These are phyloP conservation scores for Labroides dimidiatus DNA, from an alignment of 2,797 vertebrate genomes.

Conservation along the genomic window DNA sequence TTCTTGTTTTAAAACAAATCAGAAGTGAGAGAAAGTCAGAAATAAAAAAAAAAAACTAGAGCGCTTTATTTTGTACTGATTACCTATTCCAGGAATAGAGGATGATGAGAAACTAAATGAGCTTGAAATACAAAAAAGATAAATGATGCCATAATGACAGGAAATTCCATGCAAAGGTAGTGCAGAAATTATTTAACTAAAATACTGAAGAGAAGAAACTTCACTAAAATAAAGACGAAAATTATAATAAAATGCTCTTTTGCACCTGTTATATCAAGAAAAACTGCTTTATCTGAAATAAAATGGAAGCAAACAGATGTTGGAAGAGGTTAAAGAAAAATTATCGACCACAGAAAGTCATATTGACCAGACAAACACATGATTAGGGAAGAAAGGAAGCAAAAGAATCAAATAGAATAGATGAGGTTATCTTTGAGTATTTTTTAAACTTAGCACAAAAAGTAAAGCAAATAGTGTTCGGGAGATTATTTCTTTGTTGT, in stretches of 20 bases:
- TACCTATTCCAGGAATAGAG: conserved; percentile 22
- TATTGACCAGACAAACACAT: too few species aligned
- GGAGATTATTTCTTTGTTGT: too few species aligned
- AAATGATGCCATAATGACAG: conserved; percentile 32
- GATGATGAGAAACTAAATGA: conserved; percentile 31
- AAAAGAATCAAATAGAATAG: too few species aligned
- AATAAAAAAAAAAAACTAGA: conserved; percentile 30
- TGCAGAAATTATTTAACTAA: conserved; percentile 2
- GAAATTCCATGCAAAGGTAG: conserved; percentile 22
- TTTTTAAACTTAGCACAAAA: too few species aligned
- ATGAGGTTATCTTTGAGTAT: too few species aligned
- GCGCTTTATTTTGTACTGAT: conserved; percentile 20
- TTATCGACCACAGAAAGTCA: too few species aligned
- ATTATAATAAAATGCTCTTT: too few species aligned
- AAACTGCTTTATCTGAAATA: neutral
- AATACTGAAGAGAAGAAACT: conserved; percentile 1
- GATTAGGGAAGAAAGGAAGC: too few species aligned
- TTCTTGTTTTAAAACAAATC: conserved; percentile 4
- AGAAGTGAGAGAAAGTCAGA: conserved; percentile 7
- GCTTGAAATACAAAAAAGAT: conserved; percentile 27
- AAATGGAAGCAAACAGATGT: too few species aligned
- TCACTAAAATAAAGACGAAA: neutral
- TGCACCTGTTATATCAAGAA: neutral
- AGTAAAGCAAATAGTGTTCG: too few species aligned
- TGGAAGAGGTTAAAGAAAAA: too few species aligned